These are phyloP conservation scores for Tetranychus piercei DNA, from an alignment of 2,888 invertebrate genomes.

Conservation along the genomic window DNA sequence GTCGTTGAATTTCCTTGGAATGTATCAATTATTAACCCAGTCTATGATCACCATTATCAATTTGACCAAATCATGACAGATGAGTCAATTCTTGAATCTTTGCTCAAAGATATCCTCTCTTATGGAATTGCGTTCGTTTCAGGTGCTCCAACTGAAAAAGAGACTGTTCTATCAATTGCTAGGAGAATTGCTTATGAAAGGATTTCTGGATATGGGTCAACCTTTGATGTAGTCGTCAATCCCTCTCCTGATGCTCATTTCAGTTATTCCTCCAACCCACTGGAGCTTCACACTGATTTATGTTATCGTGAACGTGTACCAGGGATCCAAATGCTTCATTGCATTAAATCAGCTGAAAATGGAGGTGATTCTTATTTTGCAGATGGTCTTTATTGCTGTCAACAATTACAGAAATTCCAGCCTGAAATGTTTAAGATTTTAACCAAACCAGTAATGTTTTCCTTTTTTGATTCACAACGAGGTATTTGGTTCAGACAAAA, in stretches of 20 bases:
- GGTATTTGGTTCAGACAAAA: slow-evolving; percentile 12
- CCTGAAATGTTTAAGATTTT: slow-evolving; percentile 32
- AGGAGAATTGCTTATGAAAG: slow-evolving; percentile 9
- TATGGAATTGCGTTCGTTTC: slow-evolving; percentile 11
- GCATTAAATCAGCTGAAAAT: slow-evolving; percentile 29
- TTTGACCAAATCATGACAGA: slow-evolving; percentile 6
- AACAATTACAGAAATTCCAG: slow-evolving; percentile 31
- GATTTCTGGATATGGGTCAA: slow-evolving; percentile 22
- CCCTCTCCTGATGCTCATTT: slow-evolving; percentile 30
- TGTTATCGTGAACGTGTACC: slow-evolving; percentile 32
- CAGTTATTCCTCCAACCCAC: slow-evolving; percentile 29
- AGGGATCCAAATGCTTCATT: slow-evolving; percentile 32
- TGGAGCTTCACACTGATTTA: slow-evolving; percentile 32
- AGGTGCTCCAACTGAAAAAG: slow-evolving; percentile 10
- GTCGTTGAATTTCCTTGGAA: background rate
- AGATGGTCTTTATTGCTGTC: slow-evolving; percentile 31
- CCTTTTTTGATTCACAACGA: slow-evolving; percentile 25
- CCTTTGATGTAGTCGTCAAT: slow-evolving; percentile 31
- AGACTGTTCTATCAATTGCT: slow-evolving; percentile 6
- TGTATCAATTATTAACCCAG: background rate
- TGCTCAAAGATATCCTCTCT: background rate
- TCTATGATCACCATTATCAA: background rate
- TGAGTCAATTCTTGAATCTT: background rate
- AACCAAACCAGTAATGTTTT: slow-evolving; percentile 30
- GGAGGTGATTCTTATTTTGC: slow-evolving; percentile 32